phyloP scores from a whole-genome alignment of 2,888 invertebrate species.

The Epinotia demarniana region DNA sequence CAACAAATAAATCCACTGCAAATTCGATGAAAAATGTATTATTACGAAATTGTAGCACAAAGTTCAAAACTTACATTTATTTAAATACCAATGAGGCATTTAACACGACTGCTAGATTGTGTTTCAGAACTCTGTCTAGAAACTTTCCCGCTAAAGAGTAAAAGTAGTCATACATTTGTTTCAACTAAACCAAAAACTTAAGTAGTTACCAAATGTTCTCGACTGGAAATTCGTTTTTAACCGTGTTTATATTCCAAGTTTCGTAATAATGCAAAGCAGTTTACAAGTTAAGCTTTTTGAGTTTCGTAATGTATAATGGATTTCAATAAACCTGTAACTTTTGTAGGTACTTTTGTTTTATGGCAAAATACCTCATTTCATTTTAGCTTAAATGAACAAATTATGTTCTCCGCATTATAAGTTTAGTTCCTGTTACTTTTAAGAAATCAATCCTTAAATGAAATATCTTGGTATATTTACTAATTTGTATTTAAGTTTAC shows the following conservation, averaged over 20 bases:
- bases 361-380: background rate
- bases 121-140: conserved; percentile 5
- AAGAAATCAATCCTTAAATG: no score
- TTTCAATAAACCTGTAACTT: background rate
- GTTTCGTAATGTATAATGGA: conserved; percentile 8
- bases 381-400: background rate
- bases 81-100: conserved; percentile 17
- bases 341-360: background rate
- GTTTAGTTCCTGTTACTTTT: no score
- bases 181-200: conserved; percentile 34
- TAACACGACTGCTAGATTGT: conserved; percentile 12
- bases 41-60: conserved; percentile 1
- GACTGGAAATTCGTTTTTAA: conserved; percentile 22
- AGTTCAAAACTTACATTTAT: background rate
- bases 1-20: background rate
- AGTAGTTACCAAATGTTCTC: conserved; percentile 40
- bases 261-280: conserved; percentile 24
- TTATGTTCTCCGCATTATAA: no score
- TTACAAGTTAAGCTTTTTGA: conserved; percentile 11
- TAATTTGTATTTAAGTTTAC: no score
- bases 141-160: conserved; percentile 35
- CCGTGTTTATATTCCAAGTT: conserved; percentile 33
- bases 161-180: conserved; percentile 27
- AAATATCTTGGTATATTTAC: no score
- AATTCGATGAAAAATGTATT: background rate